phyloP scores from a whole-genome alignment of 2,888 invertebrate species.

The Bembecia ichneumoniformis region DNA sequence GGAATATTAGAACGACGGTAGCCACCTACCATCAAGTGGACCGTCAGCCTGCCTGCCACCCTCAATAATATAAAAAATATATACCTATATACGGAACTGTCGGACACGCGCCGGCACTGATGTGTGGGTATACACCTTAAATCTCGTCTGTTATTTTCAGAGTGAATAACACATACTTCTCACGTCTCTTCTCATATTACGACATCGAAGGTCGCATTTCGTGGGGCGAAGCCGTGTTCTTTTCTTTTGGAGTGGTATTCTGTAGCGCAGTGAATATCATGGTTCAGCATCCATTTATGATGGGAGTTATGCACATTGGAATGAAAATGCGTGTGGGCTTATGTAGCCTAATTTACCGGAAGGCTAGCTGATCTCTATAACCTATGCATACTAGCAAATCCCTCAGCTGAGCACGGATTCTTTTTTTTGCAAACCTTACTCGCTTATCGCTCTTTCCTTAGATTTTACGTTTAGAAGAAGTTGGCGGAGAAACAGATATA shows the following conservation, averaged over 20 bases:
- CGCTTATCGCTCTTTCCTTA: not conserved
- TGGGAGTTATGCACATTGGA: constrained; percentile 82
- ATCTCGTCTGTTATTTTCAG: constrained; percentile 30
- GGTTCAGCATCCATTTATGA: constrained; percentile 79
- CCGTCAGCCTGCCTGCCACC: no score
- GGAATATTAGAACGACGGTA: no score
- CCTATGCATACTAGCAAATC: not conserved
- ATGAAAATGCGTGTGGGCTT: constrained; percentile 86
- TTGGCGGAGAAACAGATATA: no score
- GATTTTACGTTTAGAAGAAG: no score
- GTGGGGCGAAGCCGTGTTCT: constrained; percentile 76
- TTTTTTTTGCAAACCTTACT: no score
- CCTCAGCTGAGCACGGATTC: no score
- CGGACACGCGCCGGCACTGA: no score
- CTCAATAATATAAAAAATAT: no score
- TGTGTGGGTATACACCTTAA: no score
- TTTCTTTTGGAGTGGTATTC: constrained; percentile 76
- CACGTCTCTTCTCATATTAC: constrained; percentile 75
- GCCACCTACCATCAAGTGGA: no score
- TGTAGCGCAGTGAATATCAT: constrained; percentile 76
- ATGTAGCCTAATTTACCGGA: constrained; percentile 88
- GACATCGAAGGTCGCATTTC: constrained; percentile 57
- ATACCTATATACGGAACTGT: no score
- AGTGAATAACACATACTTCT: constrained; percentile 70
- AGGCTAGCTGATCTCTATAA: constrained; percentile 64